Evolutionary conservation across 2,797 vertebrate genomes (phyloP).

Genomic region (Danio albolineatus): DNA sequence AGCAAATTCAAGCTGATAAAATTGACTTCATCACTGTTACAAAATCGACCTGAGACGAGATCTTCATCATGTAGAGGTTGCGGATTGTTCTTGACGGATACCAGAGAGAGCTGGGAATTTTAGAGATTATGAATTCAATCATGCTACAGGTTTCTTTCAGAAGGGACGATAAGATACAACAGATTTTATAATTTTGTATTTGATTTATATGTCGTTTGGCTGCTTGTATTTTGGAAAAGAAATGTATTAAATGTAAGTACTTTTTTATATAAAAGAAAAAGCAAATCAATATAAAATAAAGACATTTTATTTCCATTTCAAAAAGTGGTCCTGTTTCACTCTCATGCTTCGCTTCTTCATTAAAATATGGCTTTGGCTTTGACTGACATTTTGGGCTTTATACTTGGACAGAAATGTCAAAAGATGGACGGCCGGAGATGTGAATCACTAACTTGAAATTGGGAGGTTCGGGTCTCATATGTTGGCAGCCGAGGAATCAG

Average conservation of each 20-base stretch:
- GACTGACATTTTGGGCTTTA: constrained; percentile 3
- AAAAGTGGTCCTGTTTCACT: constrained; percentile 14
- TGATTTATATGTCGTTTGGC: constrained; percentile 88
- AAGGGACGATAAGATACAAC: constrained; percentile 76
- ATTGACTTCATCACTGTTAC: constrained; percentile 29
- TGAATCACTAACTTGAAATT: background rate
- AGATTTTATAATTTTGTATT: constrained; percentile 90
- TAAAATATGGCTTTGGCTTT: constrained; percentile 17
- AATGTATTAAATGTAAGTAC: constrained; percentile 90
- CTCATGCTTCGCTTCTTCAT: background rate
- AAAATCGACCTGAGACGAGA: constrained; percentile 30
- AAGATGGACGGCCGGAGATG: background rate
- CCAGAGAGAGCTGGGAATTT: constrained; percentile 65
- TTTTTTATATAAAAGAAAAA: constrained; percentile 82
- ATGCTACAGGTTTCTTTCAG: constrained; percentile 73
- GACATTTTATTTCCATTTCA: constrained; percentile 82
- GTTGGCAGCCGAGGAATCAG: background rate
- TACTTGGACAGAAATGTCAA: background rate
- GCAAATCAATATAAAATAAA: constrained; percentile 87
- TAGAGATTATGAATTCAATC: constrained; percentile 73
- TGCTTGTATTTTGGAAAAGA: constrained; percentile 85
- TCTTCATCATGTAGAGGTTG: constrained; percentile 2
- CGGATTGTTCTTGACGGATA: constrained; percentile 2
- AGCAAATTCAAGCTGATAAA: constrained; percentile 14
- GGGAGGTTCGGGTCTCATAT: background rate